phyloP scores from a whole-genome alignment of 2,888 invertebrate genomes.

The Sinohyriopsis cumingii region DNA sequence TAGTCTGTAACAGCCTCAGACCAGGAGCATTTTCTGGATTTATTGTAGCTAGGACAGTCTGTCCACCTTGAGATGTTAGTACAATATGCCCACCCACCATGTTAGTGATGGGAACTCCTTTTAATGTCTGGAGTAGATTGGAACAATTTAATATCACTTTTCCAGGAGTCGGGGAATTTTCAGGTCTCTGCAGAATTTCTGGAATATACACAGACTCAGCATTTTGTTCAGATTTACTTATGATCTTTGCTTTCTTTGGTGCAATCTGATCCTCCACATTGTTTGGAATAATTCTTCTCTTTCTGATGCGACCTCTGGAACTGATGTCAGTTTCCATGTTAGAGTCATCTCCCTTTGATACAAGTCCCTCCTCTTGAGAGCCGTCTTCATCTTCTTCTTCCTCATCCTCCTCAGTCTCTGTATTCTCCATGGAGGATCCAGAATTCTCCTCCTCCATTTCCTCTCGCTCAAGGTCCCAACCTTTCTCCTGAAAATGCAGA shows the following conservation, averaged over 20 bases:
- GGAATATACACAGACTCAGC: constrained; percentile 10
- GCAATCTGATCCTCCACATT: constrained; percentile 59
- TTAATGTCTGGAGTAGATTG: too few relatives aligned
- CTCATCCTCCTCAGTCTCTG: constrained; percentile 35
- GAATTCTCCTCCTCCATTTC: constrained; percentile 48
- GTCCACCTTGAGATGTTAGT: too few relatives aligned
- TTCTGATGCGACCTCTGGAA: constrained; percentile 62
- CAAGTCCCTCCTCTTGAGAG: constrained; percentile 11
- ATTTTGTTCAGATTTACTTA: constrained; percentile 21
- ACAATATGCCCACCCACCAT: too few relatives aligned
- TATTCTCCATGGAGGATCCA: constrained; percentile 34
- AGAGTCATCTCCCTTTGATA: constrained; percentile 3
- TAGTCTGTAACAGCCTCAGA: too few relatives aligned
- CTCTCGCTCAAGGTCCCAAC: constrained; percentile 22
- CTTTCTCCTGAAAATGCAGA: constrained; percentile 3
- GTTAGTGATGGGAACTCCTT: too few relatives aligned
- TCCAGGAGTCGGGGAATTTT: background rate
- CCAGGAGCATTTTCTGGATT: too few relatives aligned
- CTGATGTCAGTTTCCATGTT: constrained; percentile 55
- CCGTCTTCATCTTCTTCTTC: constrained; percentile 25
- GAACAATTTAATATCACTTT: too few relatives aligned
- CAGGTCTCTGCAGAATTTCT: constrained; percentile 17
- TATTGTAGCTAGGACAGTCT: too few relatives aligned
- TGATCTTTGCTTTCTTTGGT: constrained; percentile 46
- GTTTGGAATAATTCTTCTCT: constrained; percentile 64